These are phyloP conservation scores for Rhadinocentrus ornatus DNA, from an alignment of 2,797 vertebrate species.

Conservation along the genomic window DNA sequence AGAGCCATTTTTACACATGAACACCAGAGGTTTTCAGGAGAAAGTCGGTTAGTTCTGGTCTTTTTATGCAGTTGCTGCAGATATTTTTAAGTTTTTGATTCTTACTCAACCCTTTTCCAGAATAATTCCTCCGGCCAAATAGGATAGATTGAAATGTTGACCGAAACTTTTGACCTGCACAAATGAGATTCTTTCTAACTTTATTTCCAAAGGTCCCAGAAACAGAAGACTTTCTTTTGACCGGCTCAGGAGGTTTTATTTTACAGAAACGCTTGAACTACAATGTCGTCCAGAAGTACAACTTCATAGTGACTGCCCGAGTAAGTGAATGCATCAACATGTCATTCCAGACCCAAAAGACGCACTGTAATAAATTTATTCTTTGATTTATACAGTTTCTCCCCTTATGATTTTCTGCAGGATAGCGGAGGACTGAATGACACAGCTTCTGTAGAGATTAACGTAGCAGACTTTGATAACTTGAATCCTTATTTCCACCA, in stretches of 20 bases:
- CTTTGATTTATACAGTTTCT: not conserved
- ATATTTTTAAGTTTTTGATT: too few relatives aligned
- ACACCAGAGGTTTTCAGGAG: too few relatives aligned
- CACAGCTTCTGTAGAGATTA: constrained; percentile 66
- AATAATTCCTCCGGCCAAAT: too few relatives aligned
- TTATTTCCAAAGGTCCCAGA: constrained; percentile 67
- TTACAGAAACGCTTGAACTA: constrained; percentile 79
- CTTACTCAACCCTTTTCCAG: too few relatives aligned
- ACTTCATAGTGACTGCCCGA: constrained; percentile 74
- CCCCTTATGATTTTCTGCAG: constrained; percentile 54
- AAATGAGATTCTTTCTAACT: not conserved
- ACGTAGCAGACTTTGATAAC: constrained; percentile 81
- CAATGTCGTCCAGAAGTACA: constrained; percentile 71
- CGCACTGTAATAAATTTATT: not conserved
- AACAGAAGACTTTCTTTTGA: constrained; percentile 72
- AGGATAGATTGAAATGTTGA: too few relatives aligned
- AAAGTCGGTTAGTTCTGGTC: too few relatives aligned
- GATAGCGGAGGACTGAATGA: constrained; percentile 58
- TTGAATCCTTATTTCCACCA: constrained; percentile 83
- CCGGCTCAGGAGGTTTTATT: constrained; percentile 68
- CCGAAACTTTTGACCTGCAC: too few relatives aligned
- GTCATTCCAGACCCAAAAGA: not conserved
- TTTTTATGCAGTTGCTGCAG: too few relatives aligned
- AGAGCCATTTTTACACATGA: too few relatives aligned
- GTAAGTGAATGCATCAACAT: constrained; percentile 52